Base-by-base conservation (phyloP, 2,888 invertebrate species). In the Eupsilia transversa region DNA sequence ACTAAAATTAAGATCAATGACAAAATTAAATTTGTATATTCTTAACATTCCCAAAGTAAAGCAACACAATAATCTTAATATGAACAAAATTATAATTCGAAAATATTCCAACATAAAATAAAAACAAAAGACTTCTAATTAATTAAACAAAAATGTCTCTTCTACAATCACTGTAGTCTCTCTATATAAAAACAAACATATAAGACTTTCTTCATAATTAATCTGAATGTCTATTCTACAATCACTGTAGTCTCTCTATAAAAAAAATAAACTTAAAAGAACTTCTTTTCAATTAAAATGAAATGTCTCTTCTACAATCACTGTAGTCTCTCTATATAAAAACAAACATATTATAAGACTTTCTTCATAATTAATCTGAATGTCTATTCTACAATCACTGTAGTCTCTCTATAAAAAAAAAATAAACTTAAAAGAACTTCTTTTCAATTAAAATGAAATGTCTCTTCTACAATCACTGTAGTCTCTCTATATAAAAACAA, bases 21-120 rank as follows among this genome's bases (percentile, higher is more conserved):
- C 57, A 66, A 79, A 80, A 46, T 80, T 38, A 80, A 80, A 74
- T 68, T 57, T 74, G 77, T 61, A 79, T 79, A 79, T 68, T 46
- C 74, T 67, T 64, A 81, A 82, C 74, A 74, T 74, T 74, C 67
- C 61, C 41, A 56, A 66, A 56, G 30, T 73, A 35, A 61, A 23
- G 27, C 60, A n/a, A n/a, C n/a, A 49, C 46, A 27, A 46, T 49
- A 41, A 52, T 38, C 17, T 7, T 73, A 59, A 52, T 49, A 49
- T 49, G 9, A 43, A 75, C 20, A 46, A 41, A 4, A 60, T 10
- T 4, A 27, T 46, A 20, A 79, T 61, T 57, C 33, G 41, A 79
- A 52, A 65, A 72, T 41, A 1, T 60, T 43, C 7, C 7, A 65
- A 46, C 38, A 52, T 46, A 54, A 61, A 49, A 30, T 20, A 35